Evolutionary conservation across 1,140 invertebrate genomes (phyloP).

Genomic region (Papilio helenus): DNA sequence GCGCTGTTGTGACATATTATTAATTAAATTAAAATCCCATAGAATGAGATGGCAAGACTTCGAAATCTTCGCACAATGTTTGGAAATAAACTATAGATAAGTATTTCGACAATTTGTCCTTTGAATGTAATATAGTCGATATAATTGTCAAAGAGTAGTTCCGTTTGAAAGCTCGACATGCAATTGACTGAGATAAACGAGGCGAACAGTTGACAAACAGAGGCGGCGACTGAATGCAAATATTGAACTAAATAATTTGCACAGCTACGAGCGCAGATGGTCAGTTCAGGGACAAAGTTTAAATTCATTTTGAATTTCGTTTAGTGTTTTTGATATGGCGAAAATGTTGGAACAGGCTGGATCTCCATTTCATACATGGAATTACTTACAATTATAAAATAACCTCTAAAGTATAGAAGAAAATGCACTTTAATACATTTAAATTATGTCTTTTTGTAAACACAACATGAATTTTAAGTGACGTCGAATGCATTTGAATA

Average conservation of each 20-base stretch:
- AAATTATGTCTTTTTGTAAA: not conserved
- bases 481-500: conserved; percentile 14
- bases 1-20: not conserved
- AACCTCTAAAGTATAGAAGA: too few species aligned
- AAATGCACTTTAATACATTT: not conserved
- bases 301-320: conserved; percentile 7
- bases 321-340: not conserved
- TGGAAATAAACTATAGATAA: not conserved
- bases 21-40: not conserved
- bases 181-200: conserved; percentile 13
- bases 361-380: not conserved
- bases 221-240: conserved; percentile 25
- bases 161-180: conserved; percentile 21
- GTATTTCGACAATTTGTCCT: not conserved
- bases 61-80: too few species aligned
- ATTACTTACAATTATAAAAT: not conserved
- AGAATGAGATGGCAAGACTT: too few species aligned
- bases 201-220: conserved; percentile 30
- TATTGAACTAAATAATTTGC: conserved; percentile 18
- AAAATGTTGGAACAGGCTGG: not conserved
- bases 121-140: not conserved
- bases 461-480: not conserved
- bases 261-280: conserved; percentile 1
- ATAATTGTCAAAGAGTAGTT: conserved; percentile 12
- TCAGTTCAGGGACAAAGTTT: not conserved